Evolutionary conservation across 2,888 invertebrate genomes (phyloP).

Genomic region (Lasioglossum calceatum): DNA sequence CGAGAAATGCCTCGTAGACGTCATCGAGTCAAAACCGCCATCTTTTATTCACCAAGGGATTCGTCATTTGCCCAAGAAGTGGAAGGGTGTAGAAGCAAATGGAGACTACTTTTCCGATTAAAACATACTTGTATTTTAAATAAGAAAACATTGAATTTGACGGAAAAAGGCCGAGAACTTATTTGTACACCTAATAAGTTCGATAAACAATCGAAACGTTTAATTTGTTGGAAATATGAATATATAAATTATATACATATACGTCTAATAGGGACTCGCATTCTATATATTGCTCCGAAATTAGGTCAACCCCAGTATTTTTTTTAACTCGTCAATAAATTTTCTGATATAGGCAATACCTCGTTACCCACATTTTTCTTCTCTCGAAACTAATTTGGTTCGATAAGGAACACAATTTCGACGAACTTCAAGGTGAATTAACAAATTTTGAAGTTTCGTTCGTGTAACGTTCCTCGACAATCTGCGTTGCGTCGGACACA

Average conservation of each 20-base stretch:
- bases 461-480: background rate
- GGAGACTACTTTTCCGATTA: too few relatives aligned
- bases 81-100: too few relatives aligned
- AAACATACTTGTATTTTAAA: too few relatives aligned
- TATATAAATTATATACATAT: background rate
- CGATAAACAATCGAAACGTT: background rate
- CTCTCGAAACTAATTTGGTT: background rate
- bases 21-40: too few relatives aligned
- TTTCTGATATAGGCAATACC: background rate
- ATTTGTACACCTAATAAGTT: background rate
- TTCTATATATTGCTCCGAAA: constrained; percentile 18
- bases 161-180: too few relatives aligned
- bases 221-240: background rate
- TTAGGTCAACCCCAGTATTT: constrained; percentile 24
- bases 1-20: too few relatives aligned
- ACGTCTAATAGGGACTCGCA: background rate
- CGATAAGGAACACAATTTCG: background rate
- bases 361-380: background rate
- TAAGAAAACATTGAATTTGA: too few relatives aligned
- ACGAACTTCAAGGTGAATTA: background rate
- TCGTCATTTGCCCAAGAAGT: too few relatives aligned
- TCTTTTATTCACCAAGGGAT: too few relatives aligned
- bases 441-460: background rate
- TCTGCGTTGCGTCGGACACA: background rate
- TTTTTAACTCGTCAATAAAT: background rate